Percentiles rank a stretch among this genome's conserved stretches.
These are phyloP conservation scores for Pissodes strobi DNA, from an alignment of 1,140 invertebrate species.

Conservation along the genomic window DNA sequence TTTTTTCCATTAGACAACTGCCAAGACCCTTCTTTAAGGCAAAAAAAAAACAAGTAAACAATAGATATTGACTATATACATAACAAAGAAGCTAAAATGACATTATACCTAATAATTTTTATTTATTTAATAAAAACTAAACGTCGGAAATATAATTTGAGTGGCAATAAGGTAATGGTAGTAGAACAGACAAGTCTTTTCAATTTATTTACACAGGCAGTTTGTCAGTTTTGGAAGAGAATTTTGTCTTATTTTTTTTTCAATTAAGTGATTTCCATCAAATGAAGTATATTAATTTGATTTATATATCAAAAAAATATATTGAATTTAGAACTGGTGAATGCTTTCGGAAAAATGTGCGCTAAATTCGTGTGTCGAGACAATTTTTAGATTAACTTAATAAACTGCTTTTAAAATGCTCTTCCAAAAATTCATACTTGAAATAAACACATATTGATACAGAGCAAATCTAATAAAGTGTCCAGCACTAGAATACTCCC, in stretches of 20 bases:
- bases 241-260: constrained; percentile 2
- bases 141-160: constrained; percentile 31
- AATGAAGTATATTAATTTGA: neutral
- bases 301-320: neutral
- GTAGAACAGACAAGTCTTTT: constrained; percentile 19
- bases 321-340: too few relatives aligned
- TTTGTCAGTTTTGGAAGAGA: constrained; percentile 25
- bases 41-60: constrained; percentile 30
- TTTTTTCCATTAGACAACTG: neutral
- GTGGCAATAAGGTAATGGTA: constrained; percentile 33
- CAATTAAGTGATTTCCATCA: neutral
- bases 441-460: constrained; percentile 9
- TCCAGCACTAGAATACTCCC: constrained; percentile 14
- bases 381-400: too few relatives aligned
- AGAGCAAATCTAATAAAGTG: constrained; percentile 12
- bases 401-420: constrained; percentile 16
- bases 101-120: constrained; percentile 32
- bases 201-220: constrained; percentile 18
- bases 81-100: constrained; percentile 37
- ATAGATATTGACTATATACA: constrained; percentile 37
- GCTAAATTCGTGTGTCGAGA: too few relatives aligned
- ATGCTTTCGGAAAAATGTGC: too few relatives aligned
- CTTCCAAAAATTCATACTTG: neutral
- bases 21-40: neutral
- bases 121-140: constrained; percentile 34